Evolutionary conservation across 2,113 vertebrate species (phyloP).

Genomic region (Salvelinus sp.): DNA sequence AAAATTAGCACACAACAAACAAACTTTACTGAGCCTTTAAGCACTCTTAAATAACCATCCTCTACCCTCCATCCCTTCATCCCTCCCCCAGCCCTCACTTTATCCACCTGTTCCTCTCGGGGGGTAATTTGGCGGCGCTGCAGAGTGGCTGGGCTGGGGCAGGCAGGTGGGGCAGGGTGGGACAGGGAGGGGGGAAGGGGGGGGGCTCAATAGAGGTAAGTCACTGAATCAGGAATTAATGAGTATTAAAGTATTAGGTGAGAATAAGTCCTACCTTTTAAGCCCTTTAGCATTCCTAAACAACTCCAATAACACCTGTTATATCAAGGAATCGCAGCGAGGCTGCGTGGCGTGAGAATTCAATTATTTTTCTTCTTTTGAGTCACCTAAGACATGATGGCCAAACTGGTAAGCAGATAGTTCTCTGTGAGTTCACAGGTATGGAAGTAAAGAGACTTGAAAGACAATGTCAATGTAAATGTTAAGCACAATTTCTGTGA

Average conservation of each 20-base stretch:
- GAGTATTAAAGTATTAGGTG: conserved; percentile 78
- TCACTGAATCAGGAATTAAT: conserved; percentile 78
- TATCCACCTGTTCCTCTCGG: neutral
- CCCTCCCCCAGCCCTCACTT: neutral
- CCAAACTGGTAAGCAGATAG: no score
- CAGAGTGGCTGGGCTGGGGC: conserved; percentile 11
- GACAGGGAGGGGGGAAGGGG: conserved; percentile 50
- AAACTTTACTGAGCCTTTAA: neutral
- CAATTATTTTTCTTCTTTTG: neutral
- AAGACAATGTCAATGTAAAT: no score
- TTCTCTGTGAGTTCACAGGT: no score
- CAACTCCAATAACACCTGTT: conserved; percentile 76
- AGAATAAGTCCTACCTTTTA: conserved; percentile 72
- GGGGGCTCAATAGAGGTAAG: conserved; percentile 46
- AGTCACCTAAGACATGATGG: no score
- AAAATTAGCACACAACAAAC: neutral
- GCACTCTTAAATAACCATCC: neutral
- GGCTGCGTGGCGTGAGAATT: conserved; percentile 15
- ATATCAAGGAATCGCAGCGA: conserved; percentile 38
- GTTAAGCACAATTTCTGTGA: no score
- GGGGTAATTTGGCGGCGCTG: neutral
- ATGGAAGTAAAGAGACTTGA: no score
- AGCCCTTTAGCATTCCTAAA: conserved; percentile 70
- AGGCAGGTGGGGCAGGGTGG: conserved; percentile 6
- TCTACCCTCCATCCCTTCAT: neutral